Evolutionary conservation across 2,113 vertebrate genomes (phyloP).

Genomic region (Aptenodytes patagonicus): DNA sequence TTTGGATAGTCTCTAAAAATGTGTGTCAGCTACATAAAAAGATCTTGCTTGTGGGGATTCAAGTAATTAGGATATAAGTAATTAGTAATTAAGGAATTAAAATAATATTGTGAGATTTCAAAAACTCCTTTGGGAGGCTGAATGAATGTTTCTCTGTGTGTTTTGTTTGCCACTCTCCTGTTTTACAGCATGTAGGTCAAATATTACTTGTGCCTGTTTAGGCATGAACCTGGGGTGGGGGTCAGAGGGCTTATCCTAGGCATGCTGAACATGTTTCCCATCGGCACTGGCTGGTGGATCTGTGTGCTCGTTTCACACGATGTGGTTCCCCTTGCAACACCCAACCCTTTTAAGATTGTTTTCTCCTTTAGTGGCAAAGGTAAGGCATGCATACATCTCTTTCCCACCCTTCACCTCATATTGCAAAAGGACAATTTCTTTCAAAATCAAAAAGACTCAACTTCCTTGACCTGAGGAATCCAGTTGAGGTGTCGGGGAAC

Average conservation of each 20-base stretch:
- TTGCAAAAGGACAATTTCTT: background rate
- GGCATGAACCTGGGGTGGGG: background rate
- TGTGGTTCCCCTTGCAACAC: background rate
- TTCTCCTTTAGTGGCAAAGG: background rate
- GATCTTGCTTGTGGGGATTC: background rate
- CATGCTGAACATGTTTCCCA: fast-evolving
- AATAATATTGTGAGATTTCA: background rate
- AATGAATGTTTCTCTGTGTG: background rate
- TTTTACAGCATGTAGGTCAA: background rate
- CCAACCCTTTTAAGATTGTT: background rate
- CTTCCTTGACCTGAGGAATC: background rate
- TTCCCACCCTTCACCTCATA: background rate
- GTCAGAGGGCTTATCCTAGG: background rate
- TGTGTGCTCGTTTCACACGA: background rate
- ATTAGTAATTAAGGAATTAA: slow-evolving; percentile 39
- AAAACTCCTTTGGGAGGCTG: background rate
- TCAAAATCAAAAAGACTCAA: background rate
- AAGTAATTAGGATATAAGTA: background rate
- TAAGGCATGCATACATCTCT: fast-evolving
- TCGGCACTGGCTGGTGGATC: background rate
- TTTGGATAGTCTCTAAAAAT: background rate
- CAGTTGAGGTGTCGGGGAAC: background rate
- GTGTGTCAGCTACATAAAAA: background rate
- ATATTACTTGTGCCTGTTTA: background rate
- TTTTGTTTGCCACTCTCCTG: background rate